phyloP scores from a whole-genome alignment of 2,113 vertebrate species.

The Tachuris rubrigastra region DNA sequence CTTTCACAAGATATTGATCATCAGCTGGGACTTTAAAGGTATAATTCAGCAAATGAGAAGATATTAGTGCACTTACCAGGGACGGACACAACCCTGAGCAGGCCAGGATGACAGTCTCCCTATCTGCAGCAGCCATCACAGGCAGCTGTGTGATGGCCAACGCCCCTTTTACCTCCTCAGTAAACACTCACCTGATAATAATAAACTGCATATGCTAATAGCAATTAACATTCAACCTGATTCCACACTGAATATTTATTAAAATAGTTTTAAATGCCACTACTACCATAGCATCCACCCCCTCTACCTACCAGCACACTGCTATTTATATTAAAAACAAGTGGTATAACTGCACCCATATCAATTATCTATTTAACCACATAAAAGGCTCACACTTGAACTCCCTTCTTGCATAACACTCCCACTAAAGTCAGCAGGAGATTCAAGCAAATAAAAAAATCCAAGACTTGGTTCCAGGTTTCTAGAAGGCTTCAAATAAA shows the following conservation, averaged over 20 bases:
- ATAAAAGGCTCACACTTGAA: constrained; percentile 4
- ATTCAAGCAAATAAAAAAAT: background rate
- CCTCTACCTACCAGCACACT: background rate
- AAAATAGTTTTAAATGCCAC: background rate
- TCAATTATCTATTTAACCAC: constrained; percentile 53
- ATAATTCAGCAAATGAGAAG: background rate
- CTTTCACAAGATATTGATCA: background rate
- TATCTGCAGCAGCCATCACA: background rate
- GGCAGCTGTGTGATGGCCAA: background rate
- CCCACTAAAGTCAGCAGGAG: background rate
- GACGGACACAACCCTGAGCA: accelerated
- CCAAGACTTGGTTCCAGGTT: background rate
- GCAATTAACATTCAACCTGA: background rate
- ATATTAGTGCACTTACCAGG: accelerated
- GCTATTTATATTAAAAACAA: constrained; percentile 52
- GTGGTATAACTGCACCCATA: constrained; percentile 7
- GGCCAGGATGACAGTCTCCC: background rate
- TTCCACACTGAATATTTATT: background rate
- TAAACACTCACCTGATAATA: background rate
- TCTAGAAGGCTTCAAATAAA: background rate
- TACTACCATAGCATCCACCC: background rate
- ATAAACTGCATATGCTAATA: background rate
- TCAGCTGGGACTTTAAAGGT: background rate
- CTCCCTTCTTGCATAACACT: background rate
- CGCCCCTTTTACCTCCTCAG: background rate